Evolutionary conservation across 1,140 invertebrate genomes (phyloP).

Genomic region (Drosophila gunungcola): DNA sequence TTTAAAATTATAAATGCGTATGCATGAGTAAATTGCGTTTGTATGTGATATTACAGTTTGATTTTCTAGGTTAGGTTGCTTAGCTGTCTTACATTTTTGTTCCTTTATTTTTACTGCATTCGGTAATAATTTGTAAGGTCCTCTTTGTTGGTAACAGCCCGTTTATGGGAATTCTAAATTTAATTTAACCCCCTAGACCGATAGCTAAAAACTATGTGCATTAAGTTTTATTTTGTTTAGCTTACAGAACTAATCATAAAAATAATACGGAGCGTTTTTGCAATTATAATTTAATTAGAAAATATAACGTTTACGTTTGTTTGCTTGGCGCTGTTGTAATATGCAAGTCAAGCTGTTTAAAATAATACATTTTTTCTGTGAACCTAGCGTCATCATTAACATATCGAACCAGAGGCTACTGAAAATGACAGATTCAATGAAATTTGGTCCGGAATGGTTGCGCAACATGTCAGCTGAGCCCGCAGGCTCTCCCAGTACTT

Average conservation of each 20-base stretch:
- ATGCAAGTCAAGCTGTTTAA: neutral
- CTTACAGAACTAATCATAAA: neutral
- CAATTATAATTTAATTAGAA: neutral
- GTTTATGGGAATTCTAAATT: neutral
- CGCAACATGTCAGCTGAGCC: constrained; percentile 87
- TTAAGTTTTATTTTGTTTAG: neutral
- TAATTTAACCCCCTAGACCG: neutral
- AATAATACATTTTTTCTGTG: constrained; percentile 4
- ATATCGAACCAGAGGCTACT: constrained; percentile 37
- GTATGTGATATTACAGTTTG: neutral
- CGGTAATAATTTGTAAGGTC: neutral
- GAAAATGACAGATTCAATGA: constrained; percentile 89
- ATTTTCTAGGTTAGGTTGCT: constrained; percentile 15
- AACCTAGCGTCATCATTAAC: constrained; percentile 28
- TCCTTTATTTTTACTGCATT: neutral
- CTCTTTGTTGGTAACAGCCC: neutral
- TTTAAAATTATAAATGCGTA: neutral
- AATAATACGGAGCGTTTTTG: too few relatives aligned
- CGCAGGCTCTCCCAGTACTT: constrained; percentile 53
- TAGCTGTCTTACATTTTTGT: neutral
- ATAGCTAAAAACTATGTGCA: neutral
- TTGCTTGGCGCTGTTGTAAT: neutral
- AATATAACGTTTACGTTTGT: too few relatives aligned
- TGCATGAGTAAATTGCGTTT: constrained; percentile 1
- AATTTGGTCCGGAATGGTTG: constrained; percentile 91